Percentiles rank a stretch among this genome's conserved stretches.
Conservation (phyloP, 2,888 invertebrate species). For the Morpho helenor region DNA sequence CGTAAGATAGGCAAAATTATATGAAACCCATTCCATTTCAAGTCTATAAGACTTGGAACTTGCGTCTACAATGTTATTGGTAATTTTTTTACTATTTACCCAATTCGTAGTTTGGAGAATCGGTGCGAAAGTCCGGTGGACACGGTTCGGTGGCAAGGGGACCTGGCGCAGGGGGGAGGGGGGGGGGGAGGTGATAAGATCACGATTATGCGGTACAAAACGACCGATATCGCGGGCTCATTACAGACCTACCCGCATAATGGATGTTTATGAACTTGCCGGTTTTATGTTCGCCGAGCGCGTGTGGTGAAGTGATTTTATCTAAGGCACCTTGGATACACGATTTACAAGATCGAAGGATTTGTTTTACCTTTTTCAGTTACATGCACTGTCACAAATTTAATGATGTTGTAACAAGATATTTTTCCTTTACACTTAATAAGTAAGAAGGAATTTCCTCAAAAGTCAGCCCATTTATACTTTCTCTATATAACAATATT, state of each 20-base stretch:
- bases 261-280: conserved; percentile 43
- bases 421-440: too few relatives aligned
- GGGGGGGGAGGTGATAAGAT: conserved; percentile 53
- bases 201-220: conserved; percentile 75
- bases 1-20: too few relatives aligned
- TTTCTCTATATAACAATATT: too few relatives aligned
- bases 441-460: too few relatives aligned
- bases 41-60: too few relatives aligned
- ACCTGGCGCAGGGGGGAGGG: conserved; percentile 29
- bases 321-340: conserved; percentile 22
- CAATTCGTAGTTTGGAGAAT: conserved; percentile 23
- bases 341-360: conserved; percentile 10
- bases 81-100: conserved; percentile 6
- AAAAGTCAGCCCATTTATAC: too few relatives aligned
- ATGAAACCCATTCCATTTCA: too few relatives aligned
- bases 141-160: conserved; percentile 42
- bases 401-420: too few relatives aligned
- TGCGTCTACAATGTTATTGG: background rate
- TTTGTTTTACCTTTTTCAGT: background rate
- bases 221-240: conserved; percentile 64
- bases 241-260: conserved; percentile 58
- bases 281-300: conserved; percentile 16
- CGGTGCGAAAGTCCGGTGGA: conserved; percentile 41
- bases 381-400: too few relatives aligned
- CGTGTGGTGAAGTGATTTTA: conserved; percentile 21